Evolutionary conservation across 2,888 invertebrate species (phyloP).

Genomic region (Ctenicera cuprea): DNA sequence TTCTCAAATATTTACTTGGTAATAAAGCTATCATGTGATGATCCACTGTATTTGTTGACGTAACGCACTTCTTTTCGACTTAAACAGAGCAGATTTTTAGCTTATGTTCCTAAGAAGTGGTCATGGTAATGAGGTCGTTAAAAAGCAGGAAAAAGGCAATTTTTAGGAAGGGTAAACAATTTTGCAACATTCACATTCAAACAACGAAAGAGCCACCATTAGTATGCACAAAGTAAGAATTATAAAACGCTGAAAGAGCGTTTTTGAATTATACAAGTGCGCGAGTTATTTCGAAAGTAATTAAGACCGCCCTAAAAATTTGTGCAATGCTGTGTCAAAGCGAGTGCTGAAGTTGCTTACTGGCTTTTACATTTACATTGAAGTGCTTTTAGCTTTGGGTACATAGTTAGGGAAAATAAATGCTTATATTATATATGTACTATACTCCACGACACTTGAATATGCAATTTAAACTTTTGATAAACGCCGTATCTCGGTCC

Average conservation of each 20-base stretch:
- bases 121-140: neutral
- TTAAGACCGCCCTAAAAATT: constrained; percentile 15
- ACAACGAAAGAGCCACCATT: constrained; percentile 10
- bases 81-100: too few species aligned
- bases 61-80: too few species aligned
- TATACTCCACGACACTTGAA: too few species aligned
- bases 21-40: too few species aligned
- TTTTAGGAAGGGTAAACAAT: constrained; percentile 7
- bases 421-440: too few species aligned
- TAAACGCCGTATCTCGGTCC: too few species aligned
- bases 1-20: too few species aligned
- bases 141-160: neutral
- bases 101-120: too few species aligned
- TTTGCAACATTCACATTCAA: constrained; percentile 2
- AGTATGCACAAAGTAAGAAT: constrained; percentile 11
- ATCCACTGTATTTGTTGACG: too few species aligned
- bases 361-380: neutral
- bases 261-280: constrained; percentile 14
- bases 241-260: constrained; percentile 21
- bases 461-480: too few species aligned
- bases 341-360: constrained; percentile 2
- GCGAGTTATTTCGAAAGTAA: constrained; percentile 20
- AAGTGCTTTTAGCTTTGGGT: constrained; percentile 1
- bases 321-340: constrained; percentile 13
- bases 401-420: neutral